Evolutionary conservation across 1,140 invertebrate genomes (phyloP).

Genomic region (Orius laevigatus): DNA sequence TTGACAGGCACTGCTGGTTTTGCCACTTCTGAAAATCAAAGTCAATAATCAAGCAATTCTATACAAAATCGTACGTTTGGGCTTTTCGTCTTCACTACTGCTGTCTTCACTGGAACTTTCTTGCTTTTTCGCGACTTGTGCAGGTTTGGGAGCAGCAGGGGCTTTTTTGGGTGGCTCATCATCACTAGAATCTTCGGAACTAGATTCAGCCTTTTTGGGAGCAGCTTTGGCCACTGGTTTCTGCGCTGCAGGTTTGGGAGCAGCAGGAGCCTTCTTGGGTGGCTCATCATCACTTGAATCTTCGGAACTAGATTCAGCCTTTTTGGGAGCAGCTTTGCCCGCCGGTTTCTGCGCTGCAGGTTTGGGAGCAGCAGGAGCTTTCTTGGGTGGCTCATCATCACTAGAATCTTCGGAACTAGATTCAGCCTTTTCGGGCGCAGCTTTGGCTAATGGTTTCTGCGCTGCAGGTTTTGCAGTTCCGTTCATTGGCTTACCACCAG

Average conservation of each 20-base stretch:
- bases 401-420: slow-evolving; percentile 16
- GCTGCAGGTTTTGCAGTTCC: slow-evolving; percentile 18
- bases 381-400: slow-evolving; percentile 12
- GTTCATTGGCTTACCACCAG: too few species aligned
- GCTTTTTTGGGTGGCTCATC: slow-evolving; percentile 14
- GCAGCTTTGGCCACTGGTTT: slow-evolving; percentile 17
- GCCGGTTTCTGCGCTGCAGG: slow-evolving; percentile 17
- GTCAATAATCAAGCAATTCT: not conserved
- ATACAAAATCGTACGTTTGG: not conserved
- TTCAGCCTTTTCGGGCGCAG: slow-evolving; percentile 8
- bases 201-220: slow-evolving; percentile 11
- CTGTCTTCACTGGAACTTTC: slow-evolving; percentile 29
- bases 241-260: slow-evolving; percentile 17
- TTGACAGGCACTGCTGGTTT: slow-evolving; percentile 11
- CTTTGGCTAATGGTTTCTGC: slow-evolving; percentile 18
- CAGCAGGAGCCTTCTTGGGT: slow-evolving; percentile 13
- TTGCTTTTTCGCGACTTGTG: slow-evolving; percentile 26
- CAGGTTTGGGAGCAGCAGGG: slow-evolving; percentile 11
- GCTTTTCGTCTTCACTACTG: slow-evolving; percentile 26
- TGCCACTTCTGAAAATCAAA: slow-evolving; percentile 15
- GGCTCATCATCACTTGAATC: slow-evolving; percentile 16
- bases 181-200: slow-evolving; percentile 16
- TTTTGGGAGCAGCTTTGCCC: slow-evolving; percentile 13
- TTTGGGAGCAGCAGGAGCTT: slow-evolving; percentile 16
- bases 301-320: slow-evolving; percentile 12